A percentile compares a stretch with the other conserved stretches of the same genome.
Evolutionary conservation across 2,888 invertebrate species (phyloP).

Genomic region (Cosmorhoe ocellata): DNA sequence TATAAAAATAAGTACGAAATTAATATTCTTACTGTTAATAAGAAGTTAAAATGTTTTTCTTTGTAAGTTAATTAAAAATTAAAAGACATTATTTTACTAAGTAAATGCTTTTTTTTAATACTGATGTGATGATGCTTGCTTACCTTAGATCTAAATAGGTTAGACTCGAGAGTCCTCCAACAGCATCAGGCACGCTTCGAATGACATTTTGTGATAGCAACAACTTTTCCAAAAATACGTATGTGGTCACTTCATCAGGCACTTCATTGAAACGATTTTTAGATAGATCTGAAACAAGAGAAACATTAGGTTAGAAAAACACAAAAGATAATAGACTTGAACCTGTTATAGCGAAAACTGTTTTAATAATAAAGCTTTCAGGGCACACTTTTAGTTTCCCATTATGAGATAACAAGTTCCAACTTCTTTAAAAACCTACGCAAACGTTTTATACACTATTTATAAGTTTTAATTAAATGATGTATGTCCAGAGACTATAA

Average conservation of each 20-base stretch:
- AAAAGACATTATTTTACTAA: slow-evolving; percentile 3
- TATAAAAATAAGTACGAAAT: too few species aligned
- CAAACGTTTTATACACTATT: too few species aligned
- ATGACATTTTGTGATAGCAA: slow-evolving; percentile 96
- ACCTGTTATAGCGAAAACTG: too few species aligned
- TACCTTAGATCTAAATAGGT: slow-evolving; percentile 95
- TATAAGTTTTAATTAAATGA: background rate
- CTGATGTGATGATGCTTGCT: too few species aligned
- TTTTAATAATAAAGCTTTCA: too few species aligned
- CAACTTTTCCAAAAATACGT: slow-evolving; percentile 93
- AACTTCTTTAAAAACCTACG: too few species aligned
- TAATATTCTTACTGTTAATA: too few species aligned
- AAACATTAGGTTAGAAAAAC: slow-evolving; percentile 15
- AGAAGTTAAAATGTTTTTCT: background rate
- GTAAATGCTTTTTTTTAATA: background rate
- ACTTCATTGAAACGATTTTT: slow-evolving; percentile 90
- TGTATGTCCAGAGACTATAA: slow-evolving; percentile 5
- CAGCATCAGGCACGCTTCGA: slow-evolving; percentile 91
- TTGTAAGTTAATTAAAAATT: background rate
- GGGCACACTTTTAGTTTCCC: too few species aligned
- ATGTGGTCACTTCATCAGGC: slow-evolving; percentile 94
- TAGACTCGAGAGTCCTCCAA: slow-evolving; percentile 91
- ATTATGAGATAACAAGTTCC: too few species aligned
- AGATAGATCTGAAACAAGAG: slow-evolving; percentile 75
- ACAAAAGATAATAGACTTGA: too few species aligned